A percentile compares a stretch with the other conserved stretches of the same genome.
These are phyloP conservation scores for Eutolmus rufibarbis DNA, from an alignment of 2,888 invertebrate species.

Conservation along the genomic window DNA sequence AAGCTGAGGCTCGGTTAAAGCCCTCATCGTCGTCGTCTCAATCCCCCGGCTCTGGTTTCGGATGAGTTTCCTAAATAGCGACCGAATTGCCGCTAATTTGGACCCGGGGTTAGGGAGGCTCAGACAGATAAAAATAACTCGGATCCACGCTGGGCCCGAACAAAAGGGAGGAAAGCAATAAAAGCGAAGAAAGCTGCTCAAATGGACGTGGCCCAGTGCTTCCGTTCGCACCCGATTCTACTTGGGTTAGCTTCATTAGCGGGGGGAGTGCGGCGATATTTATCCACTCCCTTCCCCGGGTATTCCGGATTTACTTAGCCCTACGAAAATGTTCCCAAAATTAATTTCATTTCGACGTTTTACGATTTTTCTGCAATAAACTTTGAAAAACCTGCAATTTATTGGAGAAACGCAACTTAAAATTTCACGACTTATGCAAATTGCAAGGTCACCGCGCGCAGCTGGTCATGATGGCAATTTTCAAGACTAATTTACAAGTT, in stretches of 20 bases:
- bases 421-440: background rate
- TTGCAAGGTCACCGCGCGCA: background rate
- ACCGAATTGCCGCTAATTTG: conserved; percentile 6
- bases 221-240: background rate
- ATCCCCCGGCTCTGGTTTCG: background rate
- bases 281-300: background rate
- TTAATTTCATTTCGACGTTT: background rate
- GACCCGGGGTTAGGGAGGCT: background rate
- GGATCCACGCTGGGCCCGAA: background rate
- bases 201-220: background rate
- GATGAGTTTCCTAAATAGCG: background rate
- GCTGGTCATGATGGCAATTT: background rate
- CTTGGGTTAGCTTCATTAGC: background rate
- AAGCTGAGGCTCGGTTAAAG: background rate
- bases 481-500: background rate
- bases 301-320: background rate
- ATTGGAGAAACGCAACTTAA: background rate
- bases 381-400: background rate
- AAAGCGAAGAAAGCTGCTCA: background rate
- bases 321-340: background rate
- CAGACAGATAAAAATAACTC: conserved; percentile 9
- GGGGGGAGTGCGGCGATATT: background rate
- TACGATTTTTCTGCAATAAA: background rate
- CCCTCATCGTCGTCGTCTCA: background rate
- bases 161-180: background rate